phyloP scores from a whole-genome alignment of 2,113 vertebrate genomes.

The Procavia capensis region DNA sequence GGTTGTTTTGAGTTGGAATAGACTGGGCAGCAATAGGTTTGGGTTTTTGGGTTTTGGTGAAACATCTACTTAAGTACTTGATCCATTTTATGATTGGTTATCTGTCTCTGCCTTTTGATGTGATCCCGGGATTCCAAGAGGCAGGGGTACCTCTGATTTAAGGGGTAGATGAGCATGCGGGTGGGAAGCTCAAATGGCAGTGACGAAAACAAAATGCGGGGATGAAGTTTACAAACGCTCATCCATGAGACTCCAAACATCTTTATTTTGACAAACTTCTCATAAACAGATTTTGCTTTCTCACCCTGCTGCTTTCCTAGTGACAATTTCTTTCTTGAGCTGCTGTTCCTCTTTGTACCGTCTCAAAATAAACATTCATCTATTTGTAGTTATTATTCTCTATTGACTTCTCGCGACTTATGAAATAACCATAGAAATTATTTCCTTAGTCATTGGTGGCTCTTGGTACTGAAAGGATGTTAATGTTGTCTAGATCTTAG shows the following conservation, averaged over 20 bases:
- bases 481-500: not conserved
- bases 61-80: no score
- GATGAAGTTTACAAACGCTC: not conserved
- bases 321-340: conserved; percentile 5
- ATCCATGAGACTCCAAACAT: not conserved
- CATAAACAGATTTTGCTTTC: conserved; percentile 2
- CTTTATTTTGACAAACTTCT: not conserved
- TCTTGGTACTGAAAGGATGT: not conserved
- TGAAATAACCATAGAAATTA: not conserved
- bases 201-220: not conserved
- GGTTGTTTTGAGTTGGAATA: no score
- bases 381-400: not conserved
- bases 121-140: not conserved
- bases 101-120: not conserved
- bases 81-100: no score
- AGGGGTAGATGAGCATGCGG: not conserved
- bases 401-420: not conserved
- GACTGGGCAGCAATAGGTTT: no score
- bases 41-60: no score
- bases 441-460: not conserved
- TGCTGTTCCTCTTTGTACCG: not conserved
- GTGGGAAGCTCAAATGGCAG: not conserved
- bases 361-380: not conserved
- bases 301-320: not conserved
- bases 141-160: not conserved